Evolutionary conservation across 1,140 invertebrate species (phyloP), one percentile per base, ranked within the genome.

Genomic region (Arctopsyche grandis): DNA sequence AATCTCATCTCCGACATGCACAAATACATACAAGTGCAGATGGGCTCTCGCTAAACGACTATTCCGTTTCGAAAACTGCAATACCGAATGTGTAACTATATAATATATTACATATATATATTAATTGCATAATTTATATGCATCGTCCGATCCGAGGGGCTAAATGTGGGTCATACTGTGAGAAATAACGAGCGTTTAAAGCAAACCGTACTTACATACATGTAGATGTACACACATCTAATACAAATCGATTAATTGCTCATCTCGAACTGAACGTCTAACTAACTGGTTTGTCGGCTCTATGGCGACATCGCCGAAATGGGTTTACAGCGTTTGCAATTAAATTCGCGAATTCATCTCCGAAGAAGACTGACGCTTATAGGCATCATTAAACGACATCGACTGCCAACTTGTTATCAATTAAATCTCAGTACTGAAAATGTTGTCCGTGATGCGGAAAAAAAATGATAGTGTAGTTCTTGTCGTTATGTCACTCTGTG

Each of bases 41-140:
- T 38, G 29, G 7, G 7, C 7, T 38, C 29, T 38, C 29, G 29
- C 3, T 38, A 4, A n/a, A 1, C 29, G 3, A 38, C 48, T 52
- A 14, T 5, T 3, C 10, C 16, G 12, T 52, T 52, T 52, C 48
- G 48, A 52, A 52, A 52, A 52, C 12, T 52, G 48, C 48, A 52
- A 14, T 52, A 12, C 10, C 16, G 10, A 12, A 12, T 52, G 16
- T 52, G 10, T 52, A 52, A 14, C 10, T 52, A 52, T 10, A 10
- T 52, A 52, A 52, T 52, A 52, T 52, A 52, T 14, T 52, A 52
- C 16, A 52, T 66, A 66, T 52, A 52, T 12, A 52, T 66, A 66
- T 66, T 66, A 66, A 66, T 66, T 66, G 24, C 24, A 29, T 29
- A 66, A 66, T 66, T 26, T 29, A 29, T 29, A 66, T 66, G 63